Evolutionary conservation across 2,113 vertebrate species (phyloP), one percentile per base, ranked within the genome.

Genomic region (Apteryx mantelli): DNA sequence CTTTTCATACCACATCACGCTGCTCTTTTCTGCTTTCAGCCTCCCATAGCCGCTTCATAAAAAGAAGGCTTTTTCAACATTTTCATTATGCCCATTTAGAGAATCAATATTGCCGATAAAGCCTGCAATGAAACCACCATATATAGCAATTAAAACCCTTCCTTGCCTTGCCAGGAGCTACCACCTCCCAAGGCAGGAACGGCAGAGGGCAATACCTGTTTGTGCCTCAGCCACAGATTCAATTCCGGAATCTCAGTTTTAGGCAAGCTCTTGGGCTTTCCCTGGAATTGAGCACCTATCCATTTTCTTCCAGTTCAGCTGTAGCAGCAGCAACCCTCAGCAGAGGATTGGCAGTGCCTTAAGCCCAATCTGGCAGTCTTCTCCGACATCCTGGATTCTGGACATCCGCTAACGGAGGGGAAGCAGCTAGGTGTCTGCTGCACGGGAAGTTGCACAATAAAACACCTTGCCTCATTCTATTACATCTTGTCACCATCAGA

Each of bases 151-250:
- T 56, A 65, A 77, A 77, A 9, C 4, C 22, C 40, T 79, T 75
- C 65, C 36, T 32, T 78, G 22, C 14, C 46, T 79, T 86, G 91
- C 42, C 91, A 93, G 88, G 56, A 96, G 56, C 36, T 68, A 38
- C 34, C 60, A 84, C 65, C 60, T 52, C n/a, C 64, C 77, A 87
- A 75, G 91, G 64, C 69, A 81, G 40, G 71, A 80, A 75, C 5
- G 8, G 50, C 60, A 86, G 55, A 88, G 44, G 66, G 55, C 44
- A 71, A 48, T 5, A 46, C 17, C 11, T 64, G 69, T 7, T 5
- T 75, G 36, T 24, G 50, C 13, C 36, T 55, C 50, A 73, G 79
- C 16, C 9, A 26, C 22, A n/a, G 73, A 78, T 36, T 60, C 73
- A 66, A 48, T 9, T 20, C 46, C 32, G 26, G 18, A 24, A 25